These are phyloP conservation scores for Zaprionus ornatus DNA, from an alignment of 1,140 invertebrate species.

Conservation along the genomic window DNA sequence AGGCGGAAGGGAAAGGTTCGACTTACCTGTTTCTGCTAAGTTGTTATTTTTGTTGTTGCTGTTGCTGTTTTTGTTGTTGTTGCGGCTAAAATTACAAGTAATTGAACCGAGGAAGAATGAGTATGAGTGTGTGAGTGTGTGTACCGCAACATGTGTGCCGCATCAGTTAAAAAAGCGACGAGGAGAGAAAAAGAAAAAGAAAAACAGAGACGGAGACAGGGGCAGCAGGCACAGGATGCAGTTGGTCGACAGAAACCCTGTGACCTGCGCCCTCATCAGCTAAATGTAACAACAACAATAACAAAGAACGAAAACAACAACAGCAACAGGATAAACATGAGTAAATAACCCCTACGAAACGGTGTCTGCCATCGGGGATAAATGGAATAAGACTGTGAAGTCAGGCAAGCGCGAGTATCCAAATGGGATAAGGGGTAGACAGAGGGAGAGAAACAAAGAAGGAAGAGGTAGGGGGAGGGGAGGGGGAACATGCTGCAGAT, in stretches of 20 bases:
- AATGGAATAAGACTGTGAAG: conserved; percentile 1
- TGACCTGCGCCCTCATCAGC: conserved; percentile 44
- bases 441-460: neutral
- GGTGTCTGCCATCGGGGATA: conserved; percentile 11
- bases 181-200: conserved; percentile 9
- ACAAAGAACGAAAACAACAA: conserved; percentile 1
- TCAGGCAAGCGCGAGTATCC: neutral
- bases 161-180: conserved; percentile 51
- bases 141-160: conserved; percentile 64
- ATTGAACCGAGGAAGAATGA: conserved; percentile 63
- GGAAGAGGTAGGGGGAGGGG: neutral
- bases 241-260: conserved; percentile 28
- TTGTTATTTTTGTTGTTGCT: conserved; percentile 1
- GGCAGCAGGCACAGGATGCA: conserved; percentile 49
- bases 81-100: conserved; percentile 80
- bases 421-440: neutral
- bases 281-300: conserved; percentile 44
- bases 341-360: conserved; percentile 30
- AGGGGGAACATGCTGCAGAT: neutral
- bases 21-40: conserved; percentile 41
- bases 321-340: conserved; percentile 41
- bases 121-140: conserved; percentile 14
- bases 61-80: conserved; percentile 45
- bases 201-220: conserved; percentile 13
- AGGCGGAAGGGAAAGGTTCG: neutral